phyloP scores from a whole-genome alignment of 1,140 invertebrate species.

The Orchestia grillus region DNA sequence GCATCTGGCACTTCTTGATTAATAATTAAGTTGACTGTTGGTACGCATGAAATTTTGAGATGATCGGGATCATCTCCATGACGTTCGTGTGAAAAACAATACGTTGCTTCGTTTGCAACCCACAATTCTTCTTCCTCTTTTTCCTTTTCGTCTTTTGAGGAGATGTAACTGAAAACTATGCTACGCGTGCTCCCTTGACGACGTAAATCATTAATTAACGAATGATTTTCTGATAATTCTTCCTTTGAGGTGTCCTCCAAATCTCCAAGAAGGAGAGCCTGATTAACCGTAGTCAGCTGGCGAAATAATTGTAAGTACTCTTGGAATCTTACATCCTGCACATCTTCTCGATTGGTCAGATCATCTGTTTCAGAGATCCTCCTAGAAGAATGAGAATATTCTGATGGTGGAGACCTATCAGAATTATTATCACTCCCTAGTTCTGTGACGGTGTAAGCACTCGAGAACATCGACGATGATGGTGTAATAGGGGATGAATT shows the following conservation, averaged over 20 bases:
- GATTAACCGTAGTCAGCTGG: background rate
- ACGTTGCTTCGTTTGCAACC: constrained; percentile 65
- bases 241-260: background rate
- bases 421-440: constrained; percentile 57
- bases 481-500: constrained; percentile 55
- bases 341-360: background rate
- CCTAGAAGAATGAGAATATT: background rate
- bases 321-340: background rate
- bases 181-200: constrained; percentile 38
- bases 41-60: background rate
- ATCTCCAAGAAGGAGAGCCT: background rate
- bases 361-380: constrained; percentile 11
- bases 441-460: constrained; percentile 66
- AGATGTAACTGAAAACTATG: constrained; percentile 1
- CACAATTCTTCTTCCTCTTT: constrained; percentile 66
- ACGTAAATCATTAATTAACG: background rate
- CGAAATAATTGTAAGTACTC: constrained; percentile 51
- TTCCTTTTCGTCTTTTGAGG: constrained; percentile 62
- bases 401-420: constrained; percentile 56
- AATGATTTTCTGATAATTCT: background rate
- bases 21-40: background rate
- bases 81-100: background rate
- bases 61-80: background rate
- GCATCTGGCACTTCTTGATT: background rate
- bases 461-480: constrained; percentile 63